Evolutionary conservation across 1,140 invertebrate genomes (phyloP).

Genomic region (Drosophila micromelanica): DNA sequence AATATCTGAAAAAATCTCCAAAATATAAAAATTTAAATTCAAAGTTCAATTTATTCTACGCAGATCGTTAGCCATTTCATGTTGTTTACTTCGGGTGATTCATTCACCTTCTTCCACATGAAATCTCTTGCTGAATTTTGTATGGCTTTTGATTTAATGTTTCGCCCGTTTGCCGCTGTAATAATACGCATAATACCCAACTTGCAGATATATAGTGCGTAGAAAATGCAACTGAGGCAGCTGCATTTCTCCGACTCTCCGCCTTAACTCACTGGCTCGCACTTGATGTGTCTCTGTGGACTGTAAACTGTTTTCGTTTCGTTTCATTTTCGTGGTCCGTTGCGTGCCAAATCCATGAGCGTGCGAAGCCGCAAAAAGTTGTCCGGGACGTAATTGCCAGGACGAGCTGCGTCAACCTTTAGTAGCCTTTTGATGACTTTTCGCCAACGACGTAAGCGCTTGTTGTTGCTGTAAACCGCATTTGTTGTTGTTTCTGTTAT

Average conservation of each 20-base stretch:
- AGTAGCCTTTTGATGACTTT: slow-evolving; percentile 82
- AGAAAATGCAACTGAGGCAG: slow-evolving; percentile 36
- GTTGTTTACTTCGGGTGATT: not conserved
- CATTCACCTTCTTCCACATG: not conserved
- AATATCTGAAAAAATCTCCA: too few species aligned
- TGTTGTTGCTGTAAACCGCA: slow-evolving; percentile 63
- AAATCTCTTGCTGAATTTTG: not conserved
- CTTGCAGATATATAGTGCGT: slow-evolving; percentile 16
- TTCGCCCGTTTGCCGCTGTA: not conserved
- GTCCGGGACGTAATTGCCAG: slow-evolving; percentile 59
- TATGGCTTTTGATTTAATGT: not conserved
- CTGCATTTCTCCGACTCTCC: slow-evolving; percentile 11
- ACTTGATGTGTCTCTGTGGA: slow-evolving; percentile 1
- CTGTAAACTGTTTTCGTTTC: slow-evolving; percentile 72
- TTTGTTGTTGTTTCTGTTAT: slow-evolving; percentile 48
- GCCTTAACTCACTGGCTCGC: slow-evolving; percentile 2
- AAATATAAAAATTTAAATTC: too few species aligned
- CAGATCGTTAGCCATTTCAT: not conserved
- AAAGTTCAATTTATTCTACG: not conserved
- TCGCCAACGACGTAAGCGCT: slow-evolving; percentile 39
- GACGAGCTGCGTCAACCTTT: slow-evolving; percentile 76
- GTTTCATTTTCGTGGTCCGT: slow-evolving; percentile 78
- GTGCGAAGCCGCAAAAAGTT: slow-evolving; percentile 78
- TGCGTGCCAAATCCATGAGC: slow-evolving; percentile 81
- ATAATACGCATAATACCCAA: slow-evolving; percentile 11